Evolutionary conservation across 2,113 vertebrate genomes (phyloP).

Genomic region (Scartelaos histophorus): DNA sequence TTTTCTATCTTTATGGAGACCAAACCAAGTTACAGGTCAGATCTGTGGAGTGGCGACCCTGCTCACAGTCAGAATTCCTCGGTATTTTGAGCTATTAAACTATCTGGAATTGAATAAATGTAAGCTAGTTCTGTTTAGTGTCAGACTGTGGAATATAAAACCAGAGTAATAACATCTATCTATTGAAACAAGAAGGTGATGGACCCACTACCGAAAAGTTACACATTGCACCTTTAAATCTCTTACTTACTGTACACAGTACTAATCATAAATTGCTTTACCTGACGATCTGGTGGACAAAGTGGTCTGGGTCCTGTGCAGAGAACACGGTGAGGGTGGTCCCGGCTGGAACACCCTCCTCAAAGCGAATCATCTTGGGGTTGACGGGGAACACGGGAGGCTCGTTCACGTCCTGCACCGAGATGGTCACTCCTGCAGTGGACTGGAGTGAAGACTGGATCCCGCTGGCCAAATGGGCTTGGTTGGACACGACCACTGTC

Average conservation of each 20-base stretch:
- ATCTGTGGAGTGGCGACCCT: too few species aligned
- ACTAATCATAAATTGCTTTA: constrained; percentile 45
- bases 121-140: too few species aligned
- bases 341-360: constrained; percentile 89
- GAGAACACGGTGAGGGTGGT: constrained; percentile 88
- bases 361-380: constrained; percentile 91
- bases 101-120: too few species aligned
- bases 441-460: constrained; percentile 96
- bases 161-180: too few species aligned
- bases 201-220: too few species aligned
- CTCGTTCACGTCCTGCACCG: constrained; percentile 91
- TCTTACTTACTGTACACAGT: background rate
- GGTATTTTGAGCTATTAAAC: too few species aligned
- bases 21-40: too few species aligned
- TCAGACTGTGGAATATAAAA: too few species aligned
- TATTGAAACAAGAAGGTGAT: too few species aligned
- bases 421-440: constrained; percentile 94
- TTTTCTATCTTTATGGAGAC: too few species aligned
- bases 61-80: too few species aligned
- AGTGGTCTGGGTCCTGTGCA: constrained; percentile 78
- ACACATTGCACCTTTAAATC: too few species aligned
- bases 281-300: constrained; percentile 93
- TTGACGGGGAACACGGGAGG: constrained; percentile 91
- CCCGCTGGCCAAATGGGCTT: constrained; percentile 91
- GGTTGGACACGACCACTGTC: constrained; percentile 95